Evolutionary conservation across 2,797 vertebrate species (phyloP).

Genomic region (Aldrovandia affinis): DNA sequence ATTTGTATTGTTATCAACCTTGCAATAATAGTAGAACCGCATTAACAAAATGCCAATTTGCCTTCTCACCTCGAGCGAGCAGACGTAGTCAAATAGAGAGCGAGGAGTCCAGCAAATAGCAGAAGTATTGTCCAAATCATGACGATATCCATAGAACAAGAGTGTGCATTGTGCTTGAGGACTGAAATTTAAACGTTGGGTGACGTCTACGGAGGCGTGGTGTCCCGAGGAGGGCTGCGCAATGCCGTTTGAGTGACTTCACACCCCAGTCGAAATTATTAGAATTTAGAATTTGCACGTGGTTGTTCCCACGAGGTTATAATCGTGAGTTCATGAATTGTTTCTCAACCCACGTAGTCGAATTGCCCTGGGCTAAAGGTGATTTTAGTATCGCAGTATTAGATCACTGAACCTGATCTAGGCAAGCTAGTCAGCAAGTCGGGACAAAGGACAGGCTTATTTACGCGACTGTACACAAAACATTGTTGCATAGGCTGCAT

Average conservation of each 20-base stretch:
- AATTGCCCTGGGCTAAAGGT: neutral
- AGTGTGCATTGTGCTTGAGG: neutral
- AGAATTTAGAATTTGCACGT: neutral
- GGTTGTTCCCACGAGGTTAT: neutral
- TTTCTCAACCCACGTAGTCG: neutral
- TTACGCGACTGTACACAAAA: too few species aligned
- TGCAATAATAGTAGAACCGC: neutral
- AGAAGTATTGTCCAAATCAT: slow-evolving; percentile 66
- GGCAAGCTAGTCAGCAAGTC: neutral
- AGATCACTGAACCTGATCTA: neutral
- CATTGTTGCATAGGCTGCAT: too few species aligned
- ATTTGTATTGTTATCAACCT: neutral
- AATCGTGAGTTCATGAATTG: neutral
- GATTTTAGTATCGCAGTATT: neutral
- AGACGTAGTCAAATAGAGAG: slow-evolving; percentile 52
- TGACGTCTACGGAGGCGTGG: neutral
- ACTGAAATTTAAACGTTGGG: neutral
- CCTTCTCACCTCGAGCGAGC: slow-evolving; percentile 63
- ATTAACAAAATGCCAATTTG: neutral
- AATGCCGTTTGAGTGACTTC: neutral
- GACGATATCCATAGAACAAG: slow-evolving; percentile 18
- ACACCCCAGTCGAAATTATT: neutral
- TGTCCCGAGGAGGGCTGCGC: neutral
- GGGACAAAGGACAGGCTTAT: too few species aligned
- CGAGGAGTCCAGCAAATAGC: slow-evolving; percentile 54